Conservation (phyloP, 2,797 vertebrate genomes). For the Buphagus erythrorhynchus region DNA sequence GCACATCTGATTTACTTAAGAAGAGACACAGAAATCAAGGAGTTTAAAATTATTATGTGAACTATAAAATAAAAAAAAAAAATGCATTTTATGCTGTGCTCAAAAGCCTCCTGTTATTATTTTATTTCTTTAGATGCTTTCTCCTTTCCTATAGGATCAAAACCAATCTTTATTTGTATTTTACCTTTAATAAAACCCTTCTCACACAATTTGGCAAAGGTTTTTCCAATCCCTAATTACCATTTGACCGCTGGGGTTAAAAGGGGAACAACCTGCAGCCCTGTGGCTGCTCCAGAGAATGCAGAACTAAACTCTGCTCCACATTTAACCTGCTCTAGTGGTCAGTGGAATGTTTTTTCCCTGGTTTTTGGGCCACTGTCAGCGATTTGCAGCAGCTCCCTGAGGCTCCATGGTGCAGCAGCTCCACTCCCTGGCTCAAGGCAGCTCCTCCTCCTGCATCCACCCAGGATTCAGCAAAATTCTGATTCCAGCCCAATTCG, state of each 20-base stretch:
- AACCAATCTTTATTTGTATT: not conserved
- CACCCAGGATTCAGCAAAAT: fast-evolving
- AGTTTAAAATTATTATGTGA: not conserved
- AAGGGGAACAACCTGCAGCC: not conserved
- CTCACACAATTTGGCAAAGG: fast-evolving
- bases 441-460: not conserved
- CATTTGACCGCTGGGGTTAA: not conserved
- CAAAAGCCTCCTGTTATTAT: not conserved
- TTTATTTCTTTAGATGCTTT: not conserved
- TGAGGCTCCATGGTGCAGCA: not conserved
- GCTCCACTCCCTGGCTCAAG: conserved; percentile 18
- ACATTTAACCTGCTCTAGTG: not conserved
- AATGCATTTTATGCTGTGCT: not conserved
- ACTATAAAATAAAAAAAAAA: not conserved
- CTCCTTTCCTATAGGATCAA: not conserved
- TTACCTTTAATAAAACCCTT: not conserved
- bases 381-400: not conserved
- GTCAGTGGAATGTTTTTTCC: fast-evolving
- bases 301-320: not conserved
- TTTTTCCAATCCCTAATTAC: not conserved
- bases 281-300: not conserved
- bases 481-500: fast-evolving
- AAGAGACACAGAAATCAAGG: not conserved
- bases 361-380: fast-evolving
- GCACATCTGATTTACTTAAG: not conserved